Base-by-base conservation (phyloP, 2,113 vertebrate species). In the Ondatra zibethicus region DNA sequence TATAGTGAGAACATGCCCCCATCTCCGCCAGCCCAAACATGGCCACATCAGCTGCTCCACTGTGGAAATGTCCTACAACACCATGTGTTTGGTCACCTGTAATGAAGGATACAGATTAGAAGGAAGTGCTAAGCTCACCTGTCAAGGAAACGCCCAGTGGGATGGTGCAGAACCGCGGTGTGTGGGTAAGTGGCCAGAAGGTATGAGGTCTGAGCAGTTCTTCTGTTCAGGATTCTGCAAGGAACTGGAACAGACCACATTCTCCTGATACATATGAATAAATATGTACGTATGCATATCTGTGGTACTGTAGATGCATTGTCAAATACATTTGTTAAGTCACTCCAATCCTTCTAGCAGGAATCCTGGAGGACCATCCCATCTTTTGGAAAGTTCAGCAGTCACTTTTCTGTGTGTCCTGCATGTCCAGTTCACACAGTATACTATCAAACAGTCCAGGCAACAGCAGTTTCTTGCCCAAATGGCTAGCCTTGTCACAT, bases 91-190 rank as follows among this genome's bases (percentile, higher is more conserved):
- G 93, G 98, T 98, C 95, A 99, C 98, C 97, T 99, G 99, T 92
- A 98, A 98, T 66, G 99, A 99, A 75, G 99, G 99, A 95, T 99
- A 99, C 97, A 98, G 98, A 96, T 95, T 99, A 86, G 99, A 99
- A 97, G 99, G 99, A 82, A 98, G 96, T n/a, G 47, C 98, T 81
- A 98, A 98, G 92, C 99, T 99, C 81, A 99, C 98, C 92, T 99
- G 99, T 97, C 99, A 99, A 98, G 99, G 98, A 97, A 99, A 98
- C 42, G 98, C 99, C 65, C 99, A 99, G 95, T 99, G 99, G 99
- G 99, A 99, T 97, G 98, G 99, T 92, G 97, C 99, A 94, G 99
- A 99, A 84, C 99, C 99, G 55, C 99, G 98, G 89, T 99, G 99
- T 99, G 98, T 99, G 95, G 99, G 99, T 99, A 99, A 98, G 99